These are phyloP conservation scores for Drosophila lacertosa DNA, from an alignment of 1,140 invertebrate species.

Conservation along the genomic window DNA sequence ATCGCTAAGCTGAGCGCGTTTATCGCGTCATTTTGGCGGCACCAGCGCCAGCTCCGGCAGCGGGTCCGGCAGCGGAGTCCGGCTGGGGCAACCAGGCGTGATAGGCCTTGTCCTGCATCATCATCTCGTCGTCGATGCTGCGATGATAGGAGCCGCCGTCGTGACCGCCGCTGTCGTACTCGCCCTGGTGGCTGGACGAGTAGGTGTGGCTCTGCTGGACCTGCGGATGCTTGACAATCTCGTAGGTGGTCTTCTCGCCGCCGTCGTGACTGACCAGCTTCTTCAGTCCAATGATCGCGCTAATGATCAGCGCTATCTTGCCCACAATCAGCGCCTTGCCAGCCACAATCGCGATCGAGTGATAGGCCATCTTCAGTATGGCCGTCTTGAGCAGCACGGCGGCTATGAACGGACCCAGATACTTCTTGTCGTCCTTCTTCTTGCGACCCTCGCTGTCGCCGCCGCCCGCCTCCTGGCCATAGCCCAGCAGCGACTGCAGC, in stretches of 20 bases:
- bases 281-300: slow-evolving; percentile 90
- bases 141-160: slow-evolving; percentile 86
- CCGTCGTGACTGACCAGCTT: slow-evolving; percentile 88
- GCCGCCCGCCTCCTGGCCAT: slow-evolving; percentile 33
- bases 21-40: slow-evolving; percentile 56
- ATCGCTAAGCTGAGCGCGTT: slow-evolving; percentile 6
- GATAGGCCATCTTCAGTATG: slow-evolving; percentile 90
- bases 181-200: slow-evolving; percentile 89
- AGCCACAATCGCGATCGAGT: slow-evolving; percentile 89
- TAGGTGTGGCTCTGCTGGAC: slow-evolving; percentile 90
- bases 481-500: slow-evolving; percentile 66
- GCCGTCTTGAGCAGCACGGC: slow-evolving; percentile 88
- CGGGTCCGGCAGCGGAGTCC: slow-evolving; percentile 24
- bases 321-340: slow-evolving; percentile 88
- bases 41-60: background rate
- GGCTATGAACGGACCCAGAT: slow-evolving; percentile 86
- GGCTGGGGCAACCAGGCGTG: slow-evolving; percentile 84
- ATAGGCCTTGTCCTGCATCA: slow-evolving; percentile 86
- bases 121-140: slow-evolving; percentile 86
- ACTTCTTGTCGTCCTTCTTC: slow-evolving; percentile 87
- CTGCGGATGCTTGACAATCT: slow-evolving; percentile 93
- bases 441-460: slow-evolving; percentile 83
- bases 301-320: slow-evolving; percentile 89
- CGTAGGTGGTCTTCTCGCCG: slow-evolving; percentile 91
- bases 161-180: slow-evolving; percentile 86